phyloP scores from a whole-genome alignment of 2,888 invertebrate genomes.

The Dorcus parallelipipedus region DNA sequence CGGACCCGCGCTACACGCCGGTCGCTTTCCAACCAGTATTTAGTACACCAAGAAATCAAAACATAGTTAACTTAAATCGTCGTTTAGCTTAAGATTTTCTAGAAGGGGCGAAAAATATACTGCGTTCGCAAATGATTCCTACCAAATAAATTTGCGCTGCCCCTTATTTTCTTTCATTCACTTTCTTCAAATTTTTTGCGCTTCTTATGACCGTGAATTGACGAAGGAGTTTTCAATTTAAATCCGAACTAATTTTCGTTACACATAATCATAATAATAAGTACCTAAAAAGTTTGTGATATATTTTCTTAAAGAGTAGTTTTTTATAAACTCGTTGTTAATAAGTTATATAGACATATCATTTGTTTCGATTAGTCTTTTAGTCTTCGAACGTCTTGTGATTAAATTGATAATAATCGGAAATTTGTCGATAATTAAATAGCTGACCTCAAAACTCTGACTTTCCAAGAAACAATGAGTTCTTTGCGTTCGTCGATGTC shows the following conservation, averaged over 20 bases:
- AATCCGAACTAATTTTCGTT: background rate
- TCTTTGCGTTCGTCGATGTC: constrained; percentile 29
- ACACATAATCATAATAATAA: constrained; percentile 1
- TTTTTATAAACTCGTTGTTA: background rate
- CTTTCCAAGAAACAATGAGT: constrained; percentile 10
- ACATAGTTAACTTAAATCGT: constrained; percentile 1
- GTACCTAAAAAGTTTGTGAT: constrained; percentile 2
- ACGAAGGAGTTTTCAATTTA: no score
- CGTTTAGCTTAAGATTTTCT: background rate
- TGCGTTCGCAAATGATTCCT: no score
- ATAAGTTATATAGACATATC: background rate
- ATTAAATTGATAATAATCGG: background rate
- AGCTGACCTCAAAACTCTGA: background rate
- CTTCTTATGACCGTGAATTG: no score
- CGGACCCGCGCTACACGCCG: constrained; percentile 33
- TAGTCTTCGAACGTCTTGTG: background rate
- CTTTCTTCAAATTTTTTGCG: no score
- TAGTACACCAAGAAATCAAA: constrained; percentile 25
- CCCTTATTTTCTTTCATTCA: no score
- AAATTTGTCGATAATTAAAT: background rate
- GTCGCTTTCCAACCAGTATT: constrained; percentile 24
- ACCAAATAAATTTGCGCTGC: no score
- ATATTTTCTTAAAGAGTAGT: background rate
- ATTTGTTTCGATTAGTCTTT: background rate
- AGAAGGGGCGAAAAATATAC: no score